Evolutionary conservation across 2,888 invertebrate genomes (phyloP).

Genomic region (Lochmaea crataegi): DNA sequence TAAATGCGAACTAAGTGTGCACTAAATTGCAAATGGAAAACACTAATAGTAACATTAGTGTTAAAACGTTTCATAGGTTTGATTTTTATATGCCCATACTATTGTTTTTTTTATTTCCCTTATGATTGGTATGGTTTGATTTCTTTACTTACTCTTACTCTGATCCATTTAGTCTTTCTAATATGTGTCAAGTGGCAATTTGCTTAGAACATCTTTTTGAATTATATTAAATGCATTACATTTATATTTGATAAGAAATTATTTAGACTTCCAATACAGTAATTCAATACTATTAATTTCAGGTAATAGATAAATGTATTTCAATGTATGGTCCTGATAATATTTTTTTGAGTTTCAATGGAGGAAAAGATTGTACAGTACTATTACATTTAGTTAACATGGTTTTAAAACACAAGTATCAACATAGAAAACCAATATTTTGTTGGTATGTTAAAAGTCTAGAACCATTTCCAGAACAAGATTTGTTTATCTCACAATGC

Average conservation of each 20-base stretch:
- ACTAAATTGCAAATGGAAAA: too few species aligned
- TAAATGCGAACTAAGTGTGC: too few species aligned
- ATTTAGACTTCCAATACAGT: background rate
- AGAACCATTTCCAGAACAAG: constrained; percentile 87
- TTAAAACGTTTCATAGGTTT: too few species aligned
- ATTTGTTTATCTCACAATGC: constrained; percentile 82
- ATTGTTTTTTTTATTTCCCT: too few species aligned
- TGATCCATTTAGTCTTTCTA: too few species aligned
- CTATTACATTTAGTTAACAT: constrained; percentile 79
- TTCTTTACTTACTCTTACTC: too few species aligned
- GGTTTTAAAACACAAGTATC: constrained; percentile 63
- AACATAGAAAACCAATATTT: constrained; percentile 65
- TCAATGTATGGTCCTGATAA: constrained; percentile 76
- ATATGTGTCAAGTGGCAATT: too few species aligned
- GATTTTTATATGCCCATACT: too few species aligned
- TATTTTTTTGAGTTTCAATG: constrained; percentile 94
- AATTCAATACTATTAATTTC: constrained; percentile 50
- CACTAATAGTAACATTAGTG: too few species aligned
- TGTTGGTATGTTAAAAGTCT: constrained; percentile 85
- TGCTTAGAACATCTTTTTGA: too few species aligned
- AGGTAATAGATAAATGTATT: constrained; percentile 74
- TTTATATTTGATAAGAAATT: background rate
- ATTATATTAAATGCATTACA: too few species aligned
- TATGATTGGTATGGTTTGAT: too few species aligned
- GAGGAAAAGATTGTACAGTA: constrained; percentile 98